Evolutionary conservation across 2,797 vertebrate genomes (phyloP), one percentile per base, ranked within the genome.

Genomic region (Tarsius wallacei): DNA sequence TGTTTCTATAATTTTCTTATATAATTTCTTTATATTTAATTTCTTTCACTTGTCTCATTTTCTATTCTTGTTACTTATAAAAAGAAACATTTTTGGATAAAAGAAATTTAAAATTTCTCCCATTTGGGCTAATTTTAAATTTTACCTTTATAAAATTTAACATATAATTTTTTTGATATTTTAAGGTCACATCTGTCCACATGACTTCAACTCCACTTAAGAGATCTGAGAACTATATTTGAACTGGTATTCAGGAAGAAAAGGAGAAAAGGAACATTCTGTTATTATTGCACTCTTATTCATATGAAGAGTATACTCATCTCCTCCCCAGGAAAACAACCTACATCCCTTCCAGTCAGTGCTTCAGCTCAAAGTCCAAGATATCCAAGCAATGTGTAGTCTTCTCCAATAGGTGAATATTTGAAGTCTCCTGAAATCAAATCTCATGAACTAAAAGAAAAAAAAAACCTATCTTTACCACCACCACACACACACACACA

Each of bases 81-180:
- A 74, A 28, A 49, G 16, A 74, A 74, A 49, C 66, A 33, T 49
- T 26, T 17, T 31, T 31, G 42, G 71, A 49, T 28, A 70, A 53
- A 53, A 53, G 15, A 53, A 53, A 12, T 53, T 19, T 24, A 42
- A 42, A 42, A 42, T 42, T 68, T 24, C 14, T 64, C 57, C 31
- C 14, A 51, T 76, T n/a, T 87, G 5, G 47, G 6, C 61, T 78
- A n/a, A 2, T 26, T 74, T 90, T 64, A 80, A 86, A 68, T 19
- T 83, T 90, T 68, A 51, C 66, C 66, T 88, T 87, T 51, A 66
- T 91, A 74, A 80, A 87, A 74, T 66, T 87, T 81, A 57, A 49
- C 47, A 42, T n/a, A 7, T 64, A 33, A 81, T 73, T 73, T 95
- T 76, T 95, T 13, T 51, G 19, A 28, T 57, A 78, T 85, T 94